Base-by-base conservation (phyloP, 2,113 vertebrate species). In the Bufo gargarizans region DNA sequence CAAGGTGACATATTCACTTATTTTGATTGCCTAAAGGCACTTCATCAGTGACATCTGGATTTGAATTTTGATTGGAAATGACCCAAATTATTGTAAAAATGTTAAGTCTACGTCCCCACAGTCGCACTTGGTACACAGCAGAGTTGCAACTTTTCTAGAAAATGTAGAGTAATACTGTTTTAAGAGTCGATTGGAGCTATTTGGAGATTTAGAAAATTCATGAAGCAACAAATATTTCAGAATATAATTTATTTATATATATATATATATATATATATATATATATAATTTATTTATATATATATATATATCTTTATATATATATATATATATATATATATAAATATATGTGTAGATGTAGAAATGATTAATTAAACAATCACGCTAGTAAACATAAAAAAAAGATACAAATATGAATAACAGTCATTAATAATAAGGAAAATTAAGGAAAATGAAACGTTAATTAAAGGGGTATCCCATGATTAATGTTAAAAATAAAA, bases 1-100 rank as follows among this genome's bases (percentile, higher is more conserved):
- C 93, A 94, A 94, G 93, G 93, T 94, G 93, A 94, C 93, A 93
- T 88, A 91, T 90, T 85, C 90, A 90, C 87, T 92, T 92, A 91
- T 93, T 92, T 91, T 92, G 89, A 92, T 91, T 91, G 92, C 92
- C 93, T 93, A 4, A 11, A 93, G 92, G 90, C 91, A 91, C 91
- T 93, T 92, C 91, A 90, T 90, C 84, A 69, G 91, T 93, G 93
- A 90, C 92, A 93, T 90, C 84, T 91, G 91, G 72, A 63, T 72
- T 90, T 90, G 90, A 90, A 94, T 93, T 92, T 90, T 91, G 90
- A 86, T 90, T 92, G 91, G 90, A 91, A 91, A 90, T 45, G 1
- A 91, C 91, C 90, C 90, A 91, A 92, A 92, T 92, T 88, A 74
- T 84, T 0, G 0, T 88, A 61, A 11, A 90, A 91, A 80, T 89